Conservation (phyloP, 2,113 vertebrate species). For the Cryptomyrus ogoouensis region DNA sequence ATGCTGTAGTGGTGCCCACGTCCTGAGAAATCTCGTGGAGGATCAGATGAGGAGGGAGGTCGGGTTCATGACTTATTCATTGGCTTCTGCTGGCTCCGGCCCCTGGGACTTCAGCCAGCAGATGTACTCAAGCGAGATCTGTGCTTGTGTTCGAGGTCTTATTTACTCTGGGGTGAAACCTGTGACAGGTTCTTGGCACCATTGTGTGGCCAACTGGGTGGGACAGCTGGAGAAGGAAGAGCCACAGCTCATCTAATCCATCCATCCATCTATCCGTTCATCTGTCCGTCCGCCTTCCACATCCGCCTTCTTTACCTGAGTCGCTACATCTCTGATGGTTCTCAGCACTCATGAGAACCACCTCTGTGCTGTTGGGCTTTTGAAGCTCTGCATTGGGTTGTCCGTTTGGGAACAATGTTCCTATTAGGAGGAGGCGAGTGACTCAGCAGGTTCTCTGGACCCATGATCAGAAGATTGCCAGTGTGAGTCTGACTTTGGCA, state of each 20-base stretch:
- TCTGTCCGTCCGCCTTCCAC: neutral
- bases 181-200: constrained; percentile 22
- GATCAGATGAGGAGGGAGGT: constrained; percentile 56
- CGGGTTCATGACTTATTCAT: constrained; percentile 63
- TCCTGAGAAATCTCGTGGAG: constrained; percentile 56
- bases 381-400: neutral
- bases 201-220: neutral
- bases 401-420: neutral
- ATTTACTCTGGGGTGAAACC: constrained; percentile 18
- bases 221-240: neutral
- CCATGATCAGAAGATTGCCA: no score
- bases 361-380: neutral
- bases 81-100: constrained; percentile 54
- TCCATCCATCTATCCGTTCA: neutral
- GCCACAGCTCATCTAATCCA: neutral
- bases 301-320: neutral
- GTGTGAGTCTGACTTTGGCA: no score
- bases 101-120: constrained; percentile 52
- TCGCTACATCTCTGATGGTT: neutral
- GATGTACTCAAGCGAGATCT: constrained; percentile 47
- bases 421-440: neutral
- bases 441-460: no score
- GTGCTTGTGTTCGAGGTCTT: constrained; percentile 23
- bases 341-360: neutral
- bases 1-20: constrained; percentile 48